A percentile compares a stretch with the other conserved stretches of the same genome.
phyloP scores from a whole-genome alignment of 2,797 vertebrate species.

The Enteromius paludinosus region DNA sequence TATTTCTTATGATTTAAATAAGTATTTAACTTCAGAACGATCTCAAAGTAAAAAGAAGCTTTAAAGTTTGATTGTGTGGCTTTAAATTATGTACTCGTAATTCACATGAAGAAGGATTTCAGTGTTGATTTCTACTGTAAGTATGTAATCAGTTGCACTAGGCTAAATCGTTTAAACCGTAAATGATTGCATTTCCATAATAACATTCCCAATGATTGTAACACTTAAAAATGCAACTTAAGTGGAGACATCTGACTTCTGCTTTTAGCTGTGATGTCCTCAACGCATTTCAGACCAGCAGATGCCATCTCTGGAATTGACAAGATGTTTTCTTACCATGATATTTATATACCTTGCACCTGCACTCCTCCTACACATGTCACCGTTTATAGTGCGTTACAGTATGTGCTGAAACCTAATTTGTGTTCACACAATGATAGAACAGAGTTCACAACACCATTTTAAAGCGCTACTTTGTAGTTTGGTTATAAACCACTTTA shows the following conservation, averaged over 20 bases:
- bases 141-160: too few relatives aligned
- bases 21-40: not conserved
- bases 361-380: too few relatives aligned
- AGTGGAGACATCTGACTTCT: not conserved
- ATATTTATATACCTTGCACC: not conserved
- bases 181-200: too few relatives aligned
- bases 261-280: not conserved
- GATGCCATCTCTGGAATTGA: not conserved
- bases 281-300: not conserved
- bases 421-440: not conserved
- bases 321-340: not conserved
- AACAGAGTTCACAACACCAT: not conserved
- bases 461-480: not conserved
- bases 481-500: not conserved
- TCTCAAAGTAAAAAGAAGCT: not conserved
- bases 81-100: too few relatives aligned
- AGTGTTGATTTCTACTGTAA: too few relatives aligned
- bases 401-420: not conserved
- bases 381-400: not conserved
- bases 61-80: too few relatives aligned
- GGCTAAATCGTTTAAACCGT: too few relatives aligned
- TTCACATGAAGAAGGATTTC: too few relatives aligned
- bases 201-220: too few relatives aligned
- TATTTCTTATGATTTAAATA: too few relatives aligned
- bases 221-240: not conserved